Evolutionary conservation across 2,888 invertebrate species (phyloP), one percentile per base, ranked within the genome.

Genomic region (Micoletzkya japonica): DNA sequence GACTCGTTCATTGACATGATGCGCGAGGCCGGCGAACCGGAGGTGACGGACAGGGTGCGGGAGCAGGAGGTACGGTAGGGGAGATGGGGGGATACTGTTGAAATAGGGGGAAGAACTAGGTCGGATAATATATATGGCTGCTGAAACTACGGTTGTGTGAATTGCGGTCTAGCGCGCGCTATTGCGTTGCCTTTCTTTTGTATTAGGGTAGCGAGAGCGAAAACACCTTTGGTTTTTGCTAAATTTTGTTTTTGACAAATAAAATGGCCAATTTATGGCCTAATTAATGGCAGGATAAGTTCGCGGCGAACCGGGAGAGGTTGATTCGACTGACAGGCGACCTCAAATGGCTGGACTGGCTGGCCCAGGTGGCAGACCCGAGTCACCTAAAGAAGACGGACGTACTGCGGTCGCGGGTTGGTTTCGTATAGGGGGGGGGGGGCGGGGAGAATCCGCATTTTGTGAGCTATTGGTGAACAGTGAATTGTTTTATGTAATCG

Each of bases 311-410:
- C 52, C 71, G 75, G n/a, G 61, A 68, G 52, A 72, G 70, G 30
- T 49, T 81, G n/a, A 54, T 72, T 14, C 50, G 70, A 4, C 32
- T 79, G 36, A 57, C 70, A 20, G 70, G 44, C 24, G 72, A 77
- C 57, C 63, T 81, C 56, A 81, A 81, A 59, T 30, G 52, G 20
- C 58, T 81, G 44, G 73, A 76, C 24, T 81, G 79, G 79, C 70
- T 72, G 54, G 69, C 75, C 24, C 63, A 63, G 63, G 64, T 66
- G 30, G 52, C 64, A 28, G 64, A 66, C 28, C 64, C 64, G 20
- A 37, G 54, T 20, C 52, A 66, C 4, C 64, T 66, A 52, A 66
- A 66, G 64, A 66, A 37, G 64, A 66, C 64, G 52, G 64, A 66
- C 37, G 64, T 28, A 20, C 44, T 44, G 10, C 10, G 20, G 44